A percentile compares a stretch with the other conserved stretches of the same genome.
These are phyloP conservation scores for Muscidifurax raptorellus DNA, from an alignment of 1,140 invertebrate species.

Conservation along the genomic window DNA sequence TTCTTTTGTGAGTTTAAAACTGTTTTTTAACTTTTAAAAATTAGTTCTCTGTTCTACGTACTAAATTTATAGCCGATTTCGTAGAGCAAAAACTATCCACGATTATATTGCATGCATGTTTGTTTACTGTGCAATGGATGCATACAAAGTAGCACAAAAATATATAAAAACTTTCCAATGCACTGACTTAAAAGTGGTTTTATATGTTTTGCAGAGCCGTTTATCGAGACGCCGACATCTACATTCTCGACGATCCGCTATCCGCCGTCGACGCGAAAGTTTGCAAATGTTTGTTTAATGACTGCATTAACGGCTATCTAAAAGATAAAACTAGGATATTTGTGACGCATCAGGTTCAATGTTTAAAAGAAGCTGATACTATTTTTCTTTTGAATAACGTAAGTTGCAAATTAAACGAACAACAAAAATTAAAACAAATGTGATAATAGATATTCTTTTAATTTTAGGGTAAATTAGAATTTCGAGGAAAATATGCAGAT, in stretches of 20 bases:
- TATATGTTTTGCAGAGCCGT: conserved; percentile 77
- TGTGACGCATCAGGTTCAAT: conserved; percentile 89
- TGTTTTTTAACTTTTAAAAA: too few species aligned
- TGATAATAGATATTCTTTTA: not conserved
- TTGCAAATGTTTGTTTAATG: conserved; percentile 84
- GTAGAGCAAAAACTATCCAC: not conserved
- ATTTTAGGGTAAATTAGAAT: conserved; percentile 44
- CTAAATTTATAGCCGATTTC: not conserved
- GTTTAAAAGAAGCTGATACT: conserved; percentile 82
- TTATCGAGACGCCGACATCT: conserved; percentile 88
- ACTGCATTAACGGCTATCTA: conserved; percentile 81
- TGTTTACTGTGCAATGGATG: not conserved
- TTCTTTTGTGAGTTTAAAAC: too few species aligned
- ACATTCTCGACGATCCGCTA: conserved; percentile 86
- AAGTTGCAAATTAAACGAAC: conserved; percentile 48
- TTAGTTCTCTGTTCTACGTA: too few species aligned
- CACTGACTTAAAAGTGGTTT: not conserved
- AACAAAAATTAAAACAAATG: not conserved
- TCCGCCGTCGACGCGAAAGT: conserved; percentile 86
- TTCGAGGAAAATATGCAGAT: conserved; percentile 42
- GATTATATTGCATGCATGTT: not conserved
- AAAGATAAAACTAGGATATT: conserved; percentile 83
- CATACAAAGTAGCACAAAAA: not conserved
- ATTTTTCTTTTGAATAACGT: conserved; percentile 81
- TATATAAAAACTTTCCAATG: too few species aligned